Evolutionary conservation across 2,113 vertebrate genomes (phyloP).

Genomic region (Sander lucioperca): DNA sequence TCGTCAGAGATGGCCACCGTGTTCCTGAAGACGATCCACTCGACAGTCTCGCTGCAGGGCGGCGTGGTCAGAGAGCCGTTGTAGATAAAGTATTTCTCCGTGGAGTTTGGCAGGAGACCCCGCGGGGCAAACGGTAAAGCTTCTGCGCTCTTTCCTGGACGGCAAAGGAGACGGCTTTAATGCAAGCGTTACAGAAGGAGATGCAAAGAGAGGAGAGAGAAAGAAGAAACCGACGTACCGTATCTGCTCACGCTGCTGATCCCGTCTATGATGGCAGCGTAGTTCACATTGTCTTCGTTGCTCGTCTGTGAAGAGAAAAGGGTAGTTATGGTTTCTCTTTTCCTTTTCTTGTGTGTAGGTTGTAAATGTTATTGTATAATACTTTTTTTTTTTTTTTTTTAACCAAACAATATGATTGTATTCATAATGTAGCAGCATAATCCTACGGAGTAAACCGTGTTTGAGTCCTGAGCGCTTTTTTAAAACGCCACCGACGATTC

Average conservation of each 20-base stretch:
- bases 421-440: too few relatives aligned
- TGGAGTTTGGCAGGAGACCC: conserved; percentile 92
- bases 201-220: not conserved
- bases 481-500: too few relatives aligned
- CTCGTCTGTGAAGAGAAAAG: conserved; percentile 85
- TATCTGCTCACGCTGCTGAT: conserved; percentile 92
- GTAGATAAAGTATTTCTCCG: conserved; percentile 94
- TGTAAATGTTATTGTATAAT: too few relatives aligned
- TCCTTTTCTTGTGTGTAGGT: too few relatives aligned
- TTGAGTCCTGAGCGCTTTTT: too few relatives aligned
- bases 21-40: conserved; percentile 97
- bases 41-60: conserved; percentile 93
- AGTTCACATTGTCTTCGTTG: conserved; percentile 90
- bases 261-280: conserved; percentile 87
- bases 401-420: too few relatives aligned
- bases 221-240: conserved; percentile 82
- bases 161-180: not conserved
- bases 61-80: conserved; percentile 95
- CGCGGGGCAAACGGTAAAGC: conserved; percentile 87
- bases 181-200: not conserved
- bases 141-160: conserved; percentile 88
- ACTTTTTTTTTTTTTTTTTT: too few relatives aligned
- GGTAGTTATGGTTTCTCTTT: too few relatives aligned
- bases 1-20: conserved; percentile 90
- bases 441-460: too few relatives aligned